These are phyloP conservation scores for Entosphenus tridentatus DNA, from an alignment of 2,113 vertebrate genomes.

Conservation along the genomic window DNA sequence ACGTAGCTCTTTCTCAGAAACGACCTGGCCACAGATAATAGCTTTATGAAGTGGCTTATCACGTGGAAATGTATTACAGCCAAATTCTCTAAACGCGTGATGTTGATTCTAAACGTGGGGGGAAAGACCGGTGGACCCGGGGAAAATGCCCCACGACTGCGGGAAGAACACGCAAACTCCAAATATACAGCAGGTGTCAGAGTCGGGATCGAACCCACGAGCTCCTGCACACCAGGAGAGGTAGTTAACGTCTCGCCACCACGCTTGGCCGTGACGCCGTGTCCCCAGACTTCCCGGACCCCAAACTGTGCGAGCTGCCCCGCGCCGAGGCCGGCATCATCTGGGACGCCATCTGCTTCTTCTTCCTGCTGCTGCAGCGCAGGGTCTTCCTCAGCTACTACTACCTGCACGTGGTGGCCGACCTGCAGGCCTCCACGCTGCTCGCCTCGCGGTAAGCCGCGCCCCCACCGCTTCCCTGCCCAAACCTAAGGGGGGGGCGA, in stretches of 20 bases:
- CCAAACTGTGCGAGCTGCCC: constrained; percentile 30
- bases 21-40: constrained; percentile 16
- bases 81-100: too few species aligned
- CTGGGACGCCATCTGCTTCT: constrained; percentile 98
- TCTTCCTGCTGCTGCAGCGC: constrained; percentile 30
- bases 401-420: constrained; percentile 33
- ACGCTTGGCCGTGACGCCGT: not conserved
- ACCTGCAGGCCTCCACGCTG: constrained; percentile 28
- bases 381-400: constrained; percentile 72
- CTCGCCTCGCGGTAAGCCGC: constrained; percentile 25
- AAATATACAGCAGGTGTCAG: not conserved
- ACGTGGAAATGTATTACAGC: not conserved
- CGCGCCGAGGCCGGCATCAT: constrained; percentile 82
- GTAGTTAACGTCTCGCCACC: not conserved
- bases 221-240: not conserved
- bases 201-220: not conserved
- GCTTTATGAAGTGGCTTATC: not conserved
- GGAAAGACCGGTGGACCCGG: too few species aligned
- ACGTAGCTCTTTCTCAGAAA: constrained; percentile 6
- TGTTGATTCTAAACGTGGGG: too few species aligned
- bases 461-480: not conserved
- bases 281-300: constrained; percentile 13
- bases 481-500: not conserved
- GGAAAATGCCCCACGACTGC: not conserved
- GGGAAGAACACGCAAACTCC: not conserved